A percentile compares a stretch with the other conserved stretches of the same genome.
phyloP scores from a whole-genome alignment of 2,797 vertebrate species.

The Poecilia picta region DNA sequence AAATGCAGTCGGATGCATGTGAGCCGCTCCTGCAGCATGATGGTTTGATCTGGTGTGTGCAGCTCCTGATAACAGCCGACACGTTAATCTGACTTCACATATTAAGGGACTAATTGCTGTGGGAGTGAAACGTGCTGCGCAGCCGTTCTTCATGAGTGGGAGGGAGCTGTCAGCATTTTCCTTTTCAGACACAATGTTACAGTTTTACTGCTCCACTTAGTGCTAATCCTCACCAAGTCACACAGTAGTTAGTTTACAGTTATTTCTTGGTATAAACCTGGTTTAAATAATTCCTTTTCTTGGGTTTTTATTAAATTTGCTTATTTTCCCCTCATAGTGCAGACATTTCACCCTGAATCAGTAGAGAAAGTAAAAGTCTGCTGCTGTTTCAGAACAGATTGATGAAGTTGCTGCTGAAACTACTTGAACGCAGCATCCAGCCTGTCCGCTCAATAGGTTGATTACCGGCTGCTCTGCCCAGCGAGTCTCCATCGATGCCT shows the following conservation, averaged over 20 bases:
- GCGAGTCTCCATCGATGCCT: slow-evolving; percentile 22
- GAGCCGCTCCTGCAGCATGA: slow-evolving; percentile 5
- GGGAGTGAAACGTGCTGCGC: slow-evolving; percentile 15
- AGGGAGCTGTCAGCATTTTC: not conserved
- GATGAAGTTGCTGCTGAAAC: slow-evolving; percentile 36
- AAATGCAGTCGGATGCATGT: slow-evolving; percentile 37
- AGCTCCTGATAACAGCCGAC: slow-evolving; percentile 41
- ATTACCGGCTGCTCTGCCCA: slow-evolving; percentile 21
- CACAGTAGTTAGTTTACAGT: slow-evolving; percentile 48
- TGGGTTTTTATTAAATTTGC: slow-evolving; percentile 3
- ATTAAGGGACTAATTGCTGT: slow-evolving; percentile 16
- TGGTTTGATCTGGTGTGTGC: slow-evolving; percentile 13
- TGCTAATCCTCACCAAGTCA: slow-evolving; percentile 35
- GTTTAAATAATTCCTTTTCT: slow-evolving; percentile 41
- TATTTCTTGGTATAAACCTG: slow-evolving; percentile 35
- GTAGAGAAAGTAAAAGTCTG: not conserved
- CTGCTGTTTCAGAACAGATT: slow-evolving; percentile 23
- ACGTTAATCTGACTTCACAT: slow-evolving; percentile 41
- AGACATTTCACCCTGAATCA: not conserved
- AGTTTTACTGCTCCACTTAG: slow-evolving; percentile 1
- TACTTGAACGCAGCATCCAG: slow-evolving; percentile 4
- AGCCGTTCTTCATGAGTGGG: not conserved
- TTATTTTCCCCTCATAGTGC: not conserved
- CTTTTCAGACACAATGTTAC: not conserved
- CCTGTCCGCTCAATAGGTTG: slow-evolving; percentile 42